Base-by-base conservation (phyloP, 1,140 invertebrate species). In the Branchinecta lynchi region DNA sequence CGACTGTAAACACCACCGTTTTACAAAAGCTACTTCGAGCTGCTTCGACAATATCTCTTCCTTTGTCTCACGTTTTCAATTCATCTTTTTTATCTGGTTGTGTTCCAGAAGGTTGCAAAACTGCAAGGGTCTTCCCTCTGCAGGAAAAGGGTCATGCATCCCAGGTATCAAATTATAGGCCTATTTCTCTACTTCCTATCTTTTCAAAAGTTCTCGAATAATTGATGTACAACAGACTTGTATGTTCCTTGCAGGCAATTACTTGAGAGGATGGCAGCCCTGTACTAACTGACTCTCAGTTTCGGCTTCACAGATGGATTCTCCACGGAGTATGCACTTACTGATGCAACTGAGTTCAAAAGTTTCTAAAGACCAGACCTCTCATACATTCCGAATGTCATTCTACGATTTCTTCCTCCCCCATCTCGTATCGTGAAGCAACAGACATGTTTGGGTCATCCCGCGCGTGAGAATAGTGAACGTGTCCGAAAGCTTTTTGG, bases 101-200 rank as follows among this genome's bases (percentile, higher is more conserved):
- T 51, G 46, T n/a, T 51, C 46, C 46, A 51, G 46, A 51, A 51
- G 46, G 9, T 51, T 9, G n/a, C n/a, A 51, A 51, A 51, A 51
- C n/a, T 51, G 46, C 46, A 51, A 51, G 46, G n/a, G 46, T 51
- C 46, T 9, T 51, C 9, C 46, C 46, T 51, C 46, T 51, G 9
- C 46, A 51, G 9, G n/a, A 51, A n/a, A 51, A 51, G n/a, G 46
- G n/a, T 51, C 9, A 51, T n/a, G 9, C 46, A 51, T 51, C 46
- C n/a, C n/a, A 51, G 46, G n/a, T 51, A 51, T 51, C 46, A 51
- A 51, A 51, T 51, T 51, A 51, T 51, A 51, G 46, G 46, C 46
- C 46, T 51, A 51, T 51, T 51, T 51, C 46, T 51, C 46, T 51
- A 51, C 46, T 51, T 9, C 46, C 46, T 51, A n/a, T 51, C n/a